phyloP scores from a whole-genome alignment of 2,888 invertebrate species.

The Smittia aterrima region DNA sequence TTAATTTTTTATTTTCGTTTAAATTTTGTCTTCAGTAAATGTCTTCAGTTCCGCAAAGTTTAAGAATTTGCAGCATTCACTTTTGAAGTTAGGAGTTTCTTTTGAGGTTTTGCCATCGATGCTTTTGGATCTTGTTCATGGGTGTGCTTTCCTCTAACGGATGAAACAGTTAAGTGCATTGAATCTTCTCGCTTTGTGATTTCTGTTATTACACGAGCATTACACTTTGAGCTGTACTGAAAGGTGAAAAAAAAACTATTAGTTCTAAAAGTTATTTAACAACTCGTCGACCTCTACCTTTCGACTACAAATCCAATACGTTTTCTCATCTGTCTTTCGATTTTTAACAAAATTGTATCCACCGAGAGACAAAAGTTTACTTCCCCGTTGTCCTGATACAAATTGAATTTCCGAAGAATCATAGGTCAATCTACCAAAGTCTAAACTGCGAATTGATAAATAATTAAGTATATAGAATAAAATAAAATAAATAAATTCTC shows the following conservation, averaged over 20 bases:
- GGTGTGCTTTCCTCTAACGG: constrained; percentile 19
- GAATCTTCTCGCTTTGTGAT: constrained; percentile 50
- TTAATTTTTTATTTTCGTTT: too few relatives aligned
- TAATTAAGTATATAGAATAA: too few relatives aligned
- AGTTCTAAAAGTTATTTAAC: neutral
- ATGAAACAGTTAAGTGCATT: constrained; percentile 49
- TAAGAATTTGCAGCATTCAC: neutral
- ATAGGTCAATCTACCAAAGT: too few relatives aligned
- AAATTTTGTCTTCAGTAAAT: too few relatives aligned
- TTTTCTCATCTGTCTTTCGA: constrained; percentile 51
- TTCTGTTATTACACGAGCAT: constrained; percentile 52
- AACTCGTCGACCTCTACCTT: constrained; percentile 47
- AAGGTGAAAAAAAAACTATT: constrained; percentile 35
- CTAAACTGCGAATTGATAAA: too few relatives aligned
- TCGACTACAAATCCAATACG: constrained; percentile 54
- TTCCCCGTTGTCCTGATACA: constrained; percentile 52
- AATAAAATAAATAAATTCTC: too few relatives aligned
- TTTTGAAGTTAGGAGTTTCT: too few relatives aligned
- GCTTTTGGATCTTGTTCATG: constrained; percentile 31
- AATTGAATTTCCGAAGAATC: constrained; percentile 44
- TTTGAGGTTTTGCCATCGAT: too few relatives aligned
- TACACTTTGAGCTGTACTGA: constrained; percentile 53
- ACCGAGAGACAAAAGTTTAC: constrained; percentile 49
- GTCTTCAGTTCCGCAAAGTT: neutral
- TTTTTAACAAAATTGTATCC: constrained; percentile 53